Conservation (phyloP, 1,140 invertebrate species). For the Papilio glaucus region DNA sequence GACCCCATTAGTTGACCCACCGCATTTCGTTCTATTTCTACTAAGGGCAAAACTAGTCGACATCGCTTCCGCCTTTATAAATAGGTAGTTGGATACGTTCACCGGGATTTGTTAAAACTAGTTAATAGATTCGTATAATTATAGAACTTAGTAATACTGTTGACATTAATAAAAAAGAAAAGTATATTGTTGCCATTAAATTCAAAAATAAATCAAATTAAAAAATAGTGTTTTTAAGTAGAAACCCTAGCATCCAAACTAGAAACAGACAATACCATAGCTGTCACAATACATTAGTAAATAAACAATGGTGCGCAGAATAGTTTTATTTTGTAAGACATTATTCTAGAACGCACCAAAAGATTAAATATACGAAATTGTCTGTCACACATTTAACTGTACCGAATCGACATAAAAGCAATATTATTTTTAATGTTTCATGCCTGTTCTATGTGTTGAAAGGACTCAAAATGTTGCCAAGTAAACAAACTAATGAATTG, state of each 20-base stretch:
- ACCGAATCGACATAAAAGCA: conserved; percentile 14
- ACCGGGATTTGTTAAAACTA: neutral
- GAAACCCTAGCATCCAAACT: neutral
- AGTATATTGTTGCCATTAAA: neutral
- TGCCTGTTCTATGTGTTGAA: conserved; percentile 32
- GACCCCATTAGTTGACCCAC: conserved; percentile 29
- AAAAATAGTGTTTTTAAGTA: too few species aligned
- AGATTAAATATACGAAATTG: conserved; percentile 4
- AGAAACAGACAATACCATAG: neutral
- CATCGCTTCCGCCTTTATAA: conserved; percentile 23
- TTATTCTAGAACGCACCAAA: neutral
- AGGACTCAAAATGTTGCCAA: conserved; percentile 43
- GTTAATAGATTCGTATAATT: neutral
- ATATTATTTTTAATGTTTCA: conserved; percentile 23
- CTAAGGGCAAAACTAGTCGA: conserved; percentile 26
- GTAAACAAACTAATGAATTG: conserved; percentile 51
- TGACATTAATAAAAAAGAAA: too few species aligned
- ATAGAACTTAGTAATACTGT: neutral
- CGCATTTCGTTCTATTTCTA: conserved; percentile 27
- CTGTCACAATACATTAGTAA: neutral
- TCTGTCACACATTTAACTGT: conserved; percentile 6
- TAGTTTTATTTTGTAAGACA: neutral
- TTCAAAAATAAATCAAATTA: too few species aligned
- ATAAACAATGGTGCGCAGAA: neutral
- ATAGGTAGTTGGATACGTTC: conserved; percentile 1